Percentiles rank a stretch among this genome's conserved stretches.
These are phyloP conservation scores for Siniperca obscura DNA, from an alignment of 2,797 vertebrate species.

Conservation along the genomic window DNA sequence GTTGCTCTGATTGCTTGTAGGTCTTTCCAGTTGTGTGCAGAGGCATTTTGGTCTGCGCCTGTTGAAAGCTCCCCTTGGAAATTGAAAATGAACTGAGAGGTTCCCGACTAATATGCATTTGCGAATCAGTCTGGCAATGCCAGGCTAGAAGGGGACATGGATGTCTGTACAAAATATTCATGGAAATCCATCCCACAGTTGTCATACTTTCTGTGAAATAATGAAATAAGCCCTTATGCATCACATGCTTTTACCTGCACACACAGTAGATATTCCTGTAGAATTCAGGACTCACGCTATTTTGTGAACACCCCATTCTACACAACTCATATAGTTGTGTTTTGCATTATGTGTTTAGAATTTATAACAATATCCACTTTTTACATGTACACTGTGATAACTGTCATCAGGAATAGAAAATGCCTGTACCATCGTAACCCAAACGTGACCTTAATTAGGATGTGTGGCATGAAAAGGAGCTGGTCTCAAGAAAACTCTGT, in stretches of 20 bases:
- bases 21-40: too few relatives aligned
- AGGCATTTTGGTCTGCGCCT: too few relatives aligned
- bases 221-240: too few relatives aligned
- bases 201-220: too few relatives aligned
- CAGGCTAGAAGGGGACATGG: too few relatives aligned
- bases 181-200: too few relatives aligned
- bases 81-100: too few relatives aligned
- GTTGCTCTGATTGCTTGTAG: too few relatives aligned
- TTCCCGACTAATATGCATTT: too few relatives aligned
- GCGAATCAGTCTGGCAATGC: too few relatives aligned
- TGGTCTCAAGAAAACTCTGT: background rate
- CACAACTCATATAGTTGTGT: background rate
- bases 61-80: too few relatives aligned
- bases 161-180: too few relatives aligned
- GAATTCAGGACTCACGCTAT: background rate
- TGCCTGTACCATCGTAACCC: background rate
- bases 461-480: background rate
- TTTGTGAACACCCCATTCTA: background rate
- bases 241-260: background rate
- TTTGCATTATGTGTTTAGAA: background rate
- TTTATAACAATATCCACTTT: background rate
- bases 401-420: background rate
- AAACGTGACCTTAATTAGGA: conserved; percentile 40
- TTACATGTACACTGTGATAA: background rate
- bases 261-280: background rate